Evolutionary conservation across 2,113 vertebrate species (phyloP).

Genomic region (Oncorhynchus masou): DNA sequence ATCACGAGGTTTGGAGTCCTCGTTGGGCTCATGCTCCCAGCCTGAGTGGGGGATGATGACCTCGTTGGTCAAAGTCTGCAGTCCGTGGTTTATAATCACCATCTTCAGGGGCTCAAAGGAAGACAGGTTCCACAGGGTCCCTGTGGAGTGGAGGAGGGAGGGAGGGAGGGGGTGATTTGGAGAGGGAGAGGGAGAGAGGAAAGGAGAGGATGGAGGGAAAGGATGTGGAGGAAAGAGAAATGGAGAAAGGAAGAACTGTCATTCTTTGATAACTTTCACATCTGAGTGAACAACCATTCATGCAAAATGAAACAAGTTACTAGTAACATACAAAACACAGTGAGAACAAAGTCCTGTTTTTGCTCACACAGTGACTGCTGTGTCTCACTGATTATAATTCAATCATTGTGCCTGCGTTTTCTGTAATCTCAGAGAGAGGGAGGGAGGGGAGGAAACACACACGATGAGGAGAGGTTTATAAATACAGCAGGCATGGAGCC

Average conservation of each 20-base stretch:
- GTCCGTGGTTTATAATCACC: conserved; percentile 96
- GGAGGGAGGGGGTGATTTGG: not conserved
- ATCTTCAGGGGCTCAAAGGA: conserved; percentile 98
- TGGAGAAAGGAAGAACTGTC: not conserved
- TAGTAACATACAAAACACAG: not conserved
- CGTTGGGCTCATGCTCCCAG: conserved; percentile 95
- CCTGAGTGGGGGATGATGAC: conserved; percentile 96
- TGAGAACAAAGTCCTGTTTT: not conserved
- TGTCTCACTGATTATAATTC: not conserved
- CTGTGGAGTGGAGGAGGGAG: conserved; percentile 58
- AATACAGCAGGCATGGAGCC: conserved; percentile 1
- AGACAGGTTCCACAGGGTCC: conserved; percentile 96
- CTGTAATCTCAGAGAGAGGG: not conserved
- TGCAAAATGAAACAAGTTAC: not conserved
- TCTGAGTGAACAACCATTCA: not conserved
- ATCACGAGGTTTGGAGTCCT: conserved; percentile 94
- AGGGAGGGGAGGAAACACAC: not conserved
- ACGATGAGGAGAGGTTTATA: not conserved
- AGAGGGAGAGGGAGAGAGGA: not conserved
- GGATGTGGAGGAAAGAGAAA: not conserved
- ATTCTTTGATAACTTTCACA: not conserved
- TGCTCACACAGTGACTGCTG: not conserved
- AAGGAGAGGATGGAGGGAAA: not conserved
- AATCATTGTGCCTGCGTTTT: not conserved
- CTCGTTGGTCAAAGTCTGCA: conserved; percentile 95